A percentile compares a stretch with the other conserved stretches of the same genome.
Conservation (phyloP, 1,140 invertebrate genomes). For the Zaprionus lachaisei region DNA sequence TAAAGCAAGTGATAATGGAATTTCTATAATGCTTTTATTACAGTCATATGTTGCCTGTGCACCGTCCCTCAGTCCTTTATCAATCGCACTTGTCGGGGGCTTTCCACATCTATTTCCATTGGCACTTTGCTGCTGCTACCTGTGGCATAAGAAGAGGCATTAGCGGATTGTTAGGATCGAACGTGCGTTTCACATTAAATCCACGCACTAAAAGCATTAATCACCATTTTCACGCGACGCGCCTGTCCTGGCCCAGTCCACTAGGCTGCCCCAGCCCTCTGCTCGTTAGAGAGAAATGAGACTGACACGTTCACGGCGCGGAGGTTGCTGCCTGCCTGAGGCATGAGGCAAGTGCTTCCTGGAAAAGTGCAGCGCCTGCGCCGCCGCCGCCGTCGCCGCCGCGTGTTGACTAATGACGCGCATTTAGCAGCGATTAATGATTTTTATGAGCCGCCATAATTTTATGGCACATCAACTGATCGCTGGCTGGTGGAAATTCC, state of each 20-base stretch:
- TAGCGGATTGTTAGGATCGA: constrained; percentile 15
- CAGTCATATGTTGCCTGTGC: not conserved
- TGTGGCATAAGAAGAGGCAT: not conserved
- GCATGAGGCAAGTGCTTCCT: constrained; percentile 53
- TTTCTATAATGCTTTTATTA: not conserved
- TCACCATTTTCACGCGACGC: constrained; percentile 79
- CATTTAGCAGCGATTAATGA: constrained; percentile 82
- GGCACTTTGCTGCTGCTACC: not conserved
- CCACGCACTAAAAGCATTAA: constrained; percentile 77
- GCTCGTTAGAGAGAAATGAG: constrained; percentile 51
- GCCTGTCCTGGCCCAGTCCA: constrained; percentile 46
- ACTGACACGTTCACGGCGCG: constrained; percentile 43
- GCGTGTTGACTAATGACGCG: constrained; percentile 82
- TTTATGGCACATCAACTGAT: constrained; percentile 79
- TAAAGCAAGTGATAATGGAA: no score
- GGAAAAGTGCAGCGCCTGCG: constrained; percentile 64
- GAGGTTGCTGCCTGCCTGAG: constrained; percentile 40
- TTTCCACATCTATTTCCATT: constrained; percentile 66
- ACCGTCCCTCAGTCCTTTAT: constrained; percentile 43
- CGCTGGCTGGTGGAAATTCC: constrained; percentile 62
- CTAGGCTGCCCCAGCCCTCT: constrained; percentile 12
- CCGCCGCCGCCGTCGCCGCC: constrained; percentile 32
- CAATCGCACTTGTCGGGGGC: constrained; percentile 70
- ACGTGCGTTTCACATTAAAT: constrained; percentile 76
- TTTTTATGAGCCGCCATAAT: constrained; percentile 81